Evolutionary conservation across 2,888 invertebrate species (phyloP), one percentile per base, ranked within the genome.

Genomic region (Saturnia pavonia): DNA sequence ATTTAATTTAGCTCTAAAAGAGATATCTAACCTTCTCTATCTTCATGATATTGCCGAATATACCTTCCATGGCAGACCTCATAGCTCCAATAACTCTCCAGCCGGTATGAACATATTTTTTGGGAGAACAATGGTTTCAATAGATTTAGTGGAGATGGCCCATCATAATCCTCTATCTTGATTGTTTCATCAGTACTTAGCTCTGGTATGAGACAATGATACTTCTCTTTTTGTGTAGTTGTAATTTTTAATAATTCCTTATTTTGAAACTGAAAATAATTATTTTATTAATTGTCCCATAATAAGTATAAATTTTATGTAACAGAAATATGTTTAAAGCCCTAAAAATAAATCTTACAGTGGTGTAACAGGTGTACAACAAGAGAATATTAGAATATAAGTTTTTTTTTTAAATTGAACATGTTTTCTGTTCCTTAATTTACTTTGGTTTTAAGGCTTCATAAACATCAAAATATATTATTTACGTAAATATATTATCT

Each of bases 41-140:
- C 98, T 86, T 99, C 99, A 87, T 99, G 99, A 86, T 98, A 99
- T 86, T 99, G 99, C 42, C 98, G 95, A 4, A 99, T 96, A 86
- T 97, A 97, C 78, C 96, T 95, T 0, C 99, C 99, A 89, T 99
- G 99, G 82, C 99, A 99, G 45, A 99, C 95, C 89, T 99, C 99
- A 87, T 99, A 99, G 0, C 98, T 98, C 99, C 99, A 99, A 84
- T 98, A 99, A 3, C 97, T 96, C 85, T 98, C 98, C 69, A 98
- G 90, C 75, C 97, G 95, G 82, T 97, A 98, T 0, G 98, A 97
- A 84, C 99, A 99, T 68, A 96, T 95, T 77, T 96, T 96, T 79
- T 97, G 96, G 1, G 94, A 91, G 85, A 99, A 97, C 71, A 98
- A 89, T 0, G 97, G 96, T 72, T 96, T 94, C 67, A 99, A 88